Percentiles rank a stretch among this genome's conserved stretches.
These are phyloP conservation scores for Nestor notabilis DNA, from an alignment of 2,113 vertebrate genomes.

Conservation along the genomic window DNA sequence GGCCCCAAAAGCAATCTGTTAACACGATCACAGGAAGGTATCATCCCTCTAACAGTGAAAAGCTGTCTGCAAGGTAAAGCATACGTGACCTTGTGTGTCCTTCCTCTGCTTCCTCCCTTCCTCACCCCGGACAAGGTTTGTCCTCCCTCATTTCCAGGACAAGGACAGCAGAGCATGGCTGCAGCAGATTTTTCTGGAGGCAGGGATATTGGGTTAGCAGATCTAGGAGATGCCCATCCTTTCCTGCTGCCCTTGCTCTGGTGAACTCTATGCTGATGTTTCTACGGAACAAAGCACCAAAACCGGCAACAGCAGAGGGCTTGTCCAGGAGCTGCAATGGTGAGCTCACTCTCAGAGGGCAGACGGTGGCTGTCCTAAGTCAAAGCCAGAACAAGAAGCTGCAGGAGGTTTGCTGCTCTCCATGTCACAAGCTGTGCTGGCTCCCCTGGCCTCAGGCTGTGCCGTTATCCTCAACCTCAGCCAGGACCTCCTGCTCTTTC, in stretches of 20 bases:
- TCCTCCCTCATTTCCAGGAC: not conserved
- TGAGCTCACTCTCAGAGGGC: not conserved
- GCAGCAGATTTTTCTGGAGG: not conserved
- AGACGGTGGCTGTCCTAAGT: not conserved
- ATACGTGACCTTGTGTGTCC: not conserved
- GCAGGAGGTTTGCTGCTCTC: not conserved
- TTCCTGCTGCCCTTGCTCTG: not conserved
- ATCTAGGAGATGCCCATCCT: not conserved
- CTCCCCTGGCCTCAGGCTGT: not conserved
- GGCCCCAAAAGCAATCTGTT: not conserved
- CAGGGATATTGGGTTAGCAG: not conserved
- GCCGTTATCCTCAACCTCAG: not conserved
- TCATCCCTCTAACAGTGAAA: not conserved
- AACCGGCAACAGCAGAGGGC: fast-evolving
- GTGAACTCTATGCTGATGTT: not conserved
- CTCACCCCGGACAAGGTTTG: not conserved
- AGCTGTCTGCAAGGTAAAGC: not conserved
- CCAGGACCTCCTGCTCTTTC: not conserved
- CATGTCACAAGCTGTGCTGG: fast-evolving
- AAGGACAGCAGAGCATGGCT: not conserved
- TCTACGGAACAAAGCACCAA: not conserved
- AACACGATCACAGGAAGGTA: not conserved
- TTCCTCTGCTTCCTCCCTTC: not conserved
- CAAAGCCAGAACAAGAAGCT: not conserved
- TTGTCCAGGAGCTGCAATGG: not conserved